Conservation (phyloP, 2,888 invertebrate genomes). For the Andrena minutula region DNA sequence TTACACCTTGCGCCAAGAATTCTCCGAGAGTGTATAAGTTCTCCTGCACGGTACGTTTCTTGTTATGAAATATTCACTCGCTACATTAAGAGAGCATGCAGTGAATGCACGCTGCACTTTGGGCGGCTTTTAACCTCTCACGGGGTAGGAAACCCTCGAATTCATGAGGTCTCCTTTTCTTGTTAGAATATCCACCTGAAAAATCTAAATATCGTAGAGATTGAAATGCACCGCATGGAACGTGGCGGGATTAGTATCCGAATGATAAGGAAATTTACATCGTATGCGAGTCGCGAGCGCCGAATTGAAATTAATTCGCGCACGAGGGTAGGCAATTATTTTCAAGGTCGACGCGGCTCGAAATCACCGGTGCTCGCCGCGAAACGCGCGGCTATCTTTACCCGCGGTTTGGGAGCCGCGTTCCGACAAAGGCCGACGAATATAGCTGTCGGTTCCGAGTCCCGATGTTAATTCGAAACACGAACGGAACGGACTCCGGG, state of each 20-base stretch:
- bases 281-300: background rate
- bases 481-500: constrained; percentile 45
- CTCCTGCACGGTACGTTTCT: background rate
- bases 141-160: background rate
- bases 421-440: constrained; percentile 72
- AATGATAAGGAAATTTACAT: background rate
- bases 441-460: constrained; percentile 62
- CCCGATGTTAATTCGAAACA: constrained; percentile 72
- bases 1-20: background rate
- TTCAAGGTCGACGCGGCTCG: constrained; percentile 63
- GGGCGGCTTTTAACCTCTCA: background rate
- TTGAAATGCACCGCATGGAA: background rate
- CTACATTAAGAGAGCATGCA: background rate
- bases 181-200: background rate
- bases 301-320: constrained; percentile 24
- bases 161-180: background rate
- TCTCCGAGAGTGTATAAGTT: constrained; percentile 3
- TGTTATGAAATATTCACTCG: constrained; percentile 12
- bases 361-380: constrained; percentile 61
- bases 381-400: constrained; percentile 69
- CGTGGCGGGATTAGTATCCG: background rate
- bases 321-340: constrained; percentile 44
- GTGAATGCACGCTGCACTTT: constrained; percentile 1
- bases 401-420: constrained; percentile 50
- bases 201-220: background rate